These are phyloP conservation scores for Ooceraea biroi DNA, from an alignment of 1,140 invertebrate species.

Conservation along the genomic window DNA sequence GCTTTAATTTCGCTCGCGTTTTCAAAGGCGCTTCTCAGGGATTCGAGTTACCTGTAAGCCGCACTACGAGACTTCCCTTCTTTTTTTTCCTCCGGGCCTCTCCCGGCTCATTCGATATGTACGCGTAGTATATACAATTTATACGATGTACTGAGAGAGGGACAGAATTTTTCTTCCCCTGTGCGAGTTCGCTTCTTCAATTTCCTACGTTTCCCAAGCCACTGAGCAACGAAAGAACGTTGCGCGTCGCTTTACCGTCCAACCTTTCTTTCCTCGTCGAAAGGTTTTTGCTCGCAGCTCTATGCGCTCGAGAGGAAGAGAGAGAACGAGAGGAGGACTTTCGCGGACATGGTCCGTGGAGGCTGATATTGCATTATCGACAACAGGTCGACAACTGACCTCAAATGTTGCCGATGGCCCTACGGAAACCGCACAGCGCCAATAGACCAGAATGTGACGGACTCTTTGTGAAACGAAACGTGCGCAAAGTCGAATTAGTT, in stretches of 20 bases:
- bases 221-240: constrained; percentile 63
- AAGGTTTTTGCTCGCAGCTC: constrained; percentile 28
- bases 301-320: background rate
- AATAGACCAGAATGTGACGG: background rate
- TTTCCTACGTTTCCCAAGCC: constrained; percentile 72
- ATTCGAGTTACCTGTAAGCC: constrained; percentile 18
- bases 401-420: constrained; percentile 7
- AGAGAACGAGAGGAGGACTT: background rate
- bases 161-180: constrained; percentile 62
- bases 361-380: constrained; percentile 49
- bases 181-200: constrained; percentile 68
- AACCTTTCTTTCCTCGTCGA: constrained; percentile 25
- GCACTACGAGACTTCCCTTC: background rate
- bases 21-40: constrained; percentile 8
- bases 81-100: background rate
- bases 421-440: background rate
- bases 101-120: constrained; percentile 9
- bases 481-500: background rate
- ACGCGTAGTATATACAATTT: constrained; percentile 3
- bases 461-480: background rate
- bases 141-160: constrained; percentile 12
- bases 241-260: constrained; percentile 36
- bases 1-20: background rate
- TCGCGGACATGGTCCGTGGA: background rate
- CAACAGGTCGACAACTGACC: constrained; percentile 25